These are phyloP conservation scores for Drosophila nigricruria DNA, from an alignment of 2,888 invertebrate species.

Conservation along the genomic window DNA sequence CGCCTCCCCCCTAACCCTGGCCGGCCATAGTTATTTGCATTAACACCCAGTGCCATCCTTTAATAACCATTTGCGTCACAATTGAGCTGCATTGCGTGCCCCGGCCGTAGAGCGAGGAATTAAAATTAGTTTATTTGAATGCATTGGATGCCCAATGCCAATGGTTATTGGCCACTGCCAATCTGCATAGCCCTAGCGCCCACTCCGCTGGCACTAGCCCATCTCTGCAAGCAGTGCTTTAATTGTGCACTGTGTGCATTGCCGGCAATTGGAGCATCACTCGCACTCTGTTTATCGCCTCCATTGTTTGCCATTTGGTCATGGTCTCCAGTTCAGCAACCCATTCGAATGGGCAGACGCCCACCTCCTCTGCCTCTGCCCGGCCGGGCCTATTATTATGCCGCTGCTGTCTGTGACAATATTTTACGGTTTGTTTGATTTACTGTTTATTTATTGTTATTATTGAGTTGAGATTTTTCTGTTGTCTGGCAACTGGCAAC, in stretches of 20 bases:
- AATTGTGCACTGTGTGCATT: conserved; percentile 54
- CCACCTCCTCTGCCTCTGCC: background rate
- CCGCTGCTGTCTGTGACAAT: conserved; percentile 60
- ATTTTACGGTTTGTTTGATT: conserved; percentile 61
- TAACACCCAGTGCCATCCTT: conserved; percentile 14
- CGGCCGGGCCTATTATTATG: conserved; percentile 50
- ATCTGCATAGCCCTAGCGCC: conserved; percentile 2
- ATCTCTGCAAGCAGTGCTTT: conserved; percentile 20
- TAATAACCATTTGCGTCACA: conserved; percentile 58
- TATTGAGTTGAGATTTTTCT: conserved; percentile 56
- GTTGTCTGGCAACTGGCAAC: conserved; percentile 32
- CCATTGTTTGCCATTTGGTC: conserved; percentile 56
- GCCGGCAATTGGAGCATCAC: conserved; percentile 34
- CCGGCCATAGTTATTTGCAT: background rate
- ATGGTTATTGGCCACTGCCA: conserved; percentile 44
- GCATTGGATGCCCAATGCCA: conserved; percentile 46
- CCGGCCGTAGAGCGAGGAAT: conserved; percentile 63
- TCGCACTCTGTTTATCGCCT: conserved; percentile 60
- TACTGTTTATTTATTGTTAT: conserved; percentile 62
- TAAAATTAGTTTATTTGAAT: conserved; percentile 78
- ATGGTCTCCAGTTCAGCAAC: conserved; percentile 36
- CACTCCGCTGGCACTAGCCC: background rate
- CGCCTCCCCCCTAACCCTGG: background rate
- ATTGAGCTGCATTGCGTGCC: conserved; percentile 76
- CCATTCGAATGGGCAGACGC: background rate